A percentile compares a stretch with the other conserved stretches of the same genome.
Conservation (phyloP, 2,113 vertebrate species). For the Gopherus evgoodei region DNA sequence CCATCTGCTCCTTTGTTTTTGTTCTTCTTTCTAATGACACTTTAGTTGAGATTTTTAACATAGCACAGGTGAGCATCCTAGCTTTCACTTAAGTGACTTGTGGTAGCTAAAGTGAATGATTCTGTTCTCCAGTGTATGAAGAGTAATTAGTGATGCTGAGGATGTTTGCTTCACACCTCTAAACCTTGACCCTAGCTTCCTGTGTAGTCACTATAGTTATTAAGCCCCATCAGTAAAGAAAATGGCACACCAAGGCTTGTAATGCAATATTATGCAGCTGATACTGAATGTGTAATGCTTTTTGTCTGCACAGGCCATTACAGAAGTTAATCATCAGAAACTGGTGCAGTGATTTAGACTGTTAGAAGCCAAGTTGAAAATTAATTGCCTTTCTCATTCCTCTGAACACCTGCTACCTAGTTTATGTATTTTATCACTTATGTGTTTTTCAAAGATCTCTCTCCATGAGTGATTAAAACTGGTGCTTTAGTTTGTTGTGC, state of each 20-base stretch:
- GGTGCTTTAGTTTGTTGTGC: slow-evolving; percentile 74
- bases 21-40: slow-evolving; percentile 48
- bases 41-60: slow-evolving; percentile 29
- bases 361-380: slow-evolving; percentile 65
- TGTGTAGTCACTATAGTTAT: not conserved
- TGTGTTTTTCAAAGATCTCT: slow-evolving; percentile 28
- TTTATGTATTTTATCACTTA: slow-evolving; percentile 53
- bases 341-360: slow-evolving; percentile 51
- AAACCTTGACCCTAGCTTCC: not conserved
- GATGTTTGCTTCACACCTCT: not conserved
- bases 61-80: slow-evolving; percentile 31
- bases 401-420: slow-evolving; percentile 52
- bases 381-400: slow-evolving; percentile 72
- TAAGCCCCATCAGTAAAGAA: slow-evolving; percentile 47
- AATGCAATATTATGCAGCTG: not conserved
- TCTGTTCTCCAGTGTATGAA: slow-evolving; percentile 18
- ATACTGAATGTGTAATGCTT: slow-evolving; percentile 41
- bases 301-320: slow-evolving; percentile 45
- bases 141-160: not conserved
- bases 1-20: slow-evolving; percentile 17
- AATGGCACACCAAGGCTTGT: not conserved
- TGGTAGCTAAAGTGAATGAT: slow-evolving; percentile 48
- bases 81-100: slow-evolving; percentile 56
- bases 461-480: slow-evolving; percentile 39
- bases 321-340: slow-evolving; percentile 25